Percentiles rank a stretch among this genome's conserved stretches.
Evolutionary conservation across 2,797 vertebrate genomes (phyloP).

Genomic region (Arremon brunneinucha): DNA sequence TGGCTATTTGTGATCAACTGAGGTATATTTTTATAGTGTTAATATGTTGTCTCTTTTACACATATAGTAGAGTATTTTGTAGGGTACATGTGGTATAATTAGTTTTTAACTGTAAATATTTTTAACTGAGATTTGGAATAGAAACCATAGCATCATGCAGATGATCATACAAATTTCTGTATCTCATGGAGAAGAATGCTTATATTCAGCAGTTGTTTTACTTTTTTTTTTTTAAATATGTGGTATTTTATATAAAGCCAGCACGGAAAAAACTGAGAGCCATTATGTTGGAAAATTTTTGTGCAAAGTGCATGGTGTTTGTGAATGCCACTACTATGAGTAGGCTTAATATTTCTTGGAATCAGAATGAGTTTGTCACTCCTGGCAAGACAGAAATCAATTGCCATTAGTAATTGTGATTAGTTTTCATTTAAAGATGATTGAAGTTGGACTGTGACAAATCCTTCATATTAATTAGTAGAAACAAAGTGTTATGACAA

Average conservation of each 20-base stretch:
- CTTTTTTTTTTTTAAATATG: background rate
- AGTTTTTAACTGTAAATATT: background rate
- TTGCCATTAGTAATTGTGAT: background rate
- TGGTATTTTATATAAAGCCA: background rate
- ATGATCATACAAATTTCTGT: background rate
- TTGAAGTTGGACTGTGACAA: background rate
- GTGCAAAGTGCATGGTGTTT: background rate
- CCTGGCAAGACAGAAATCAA: background rate
- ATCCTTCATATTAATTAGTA: constrained; percentile 7
- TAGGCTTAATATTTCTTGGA: background rate
- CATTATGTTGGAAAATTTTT: background rate
- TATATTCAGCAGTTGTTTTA: background rate
- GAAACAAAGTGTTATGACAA: background rate
- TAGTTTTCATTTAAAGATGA: background rate
- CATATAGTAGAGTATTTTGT: background rate
- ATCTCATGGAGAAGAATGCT: background rate
- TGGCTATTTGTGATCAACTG: background rate
- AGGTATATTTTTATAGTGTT: background rate
- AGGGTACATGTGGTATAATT: background rate
- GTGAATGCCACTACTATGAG: background rate
- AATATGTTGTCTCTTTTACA: background rate
- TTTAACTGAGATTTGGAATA: background rate
- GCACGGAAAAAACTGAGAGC: background rate
- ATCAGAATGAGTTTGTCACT: background rate
- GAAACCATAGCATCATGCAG: background rate